phyloP scores from a whole-genome alignment of 30 jellyfish, hydroid and myxozoan genomes.

The Chrysaora quinquecirrha region DNA sequence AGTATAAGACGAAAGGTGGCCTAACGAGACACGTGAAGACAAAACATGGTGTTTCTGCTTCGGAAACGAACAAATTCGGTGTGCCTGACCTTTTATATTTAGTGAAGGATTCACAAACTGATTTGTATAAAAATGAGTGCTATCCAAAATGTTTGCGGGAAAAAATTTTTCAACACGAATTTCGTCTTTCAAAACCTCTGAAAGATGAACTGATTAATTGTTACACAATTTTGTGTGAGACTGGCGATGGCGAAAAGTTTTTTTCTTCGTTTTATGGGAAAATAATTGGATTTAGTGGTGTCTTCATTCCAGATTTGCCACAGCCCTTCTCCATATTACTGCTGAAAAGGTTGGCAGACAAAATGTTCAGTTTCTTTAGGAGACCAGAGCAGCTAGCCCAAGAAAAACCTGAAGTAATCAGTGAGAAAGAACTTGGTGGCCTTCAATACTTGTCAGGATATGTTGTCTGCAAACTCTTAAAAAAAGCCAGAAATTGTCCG shows the following conservation, averaged over 20 bases:
- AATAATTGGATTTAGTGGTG: not conserved
- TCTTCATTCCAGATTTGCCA: conserved; percentile 10
- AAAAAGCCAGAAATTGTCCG: conserved; percentile 15
- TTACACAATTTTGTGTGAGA: conserved; percentile 9
- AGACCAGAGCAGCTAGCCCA: conserved; percentile 20
- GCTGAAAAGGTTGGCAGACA: conserved; percentile 26
- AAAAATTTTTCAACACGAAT: conserved; percentile 9
- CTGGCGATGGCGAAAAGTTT: too few species aligned
- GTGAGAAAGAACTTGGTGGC: conserved; percentile 19
- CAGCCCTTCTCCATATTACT: conserved; percentile 9
- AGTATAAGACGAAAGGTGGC: conserved; percentile 8
- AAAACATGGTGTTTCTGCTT: not conserved
- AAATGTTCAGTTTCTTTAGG: conserved; percentile 12
- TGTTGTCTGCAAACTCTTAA: conserved; percentile 11
- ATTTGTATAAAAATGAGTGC: conserved; percentile 2
- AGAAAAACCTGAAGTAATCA: conserved; percentile 8
- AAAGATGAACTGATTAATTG: conserved; percentile 18
- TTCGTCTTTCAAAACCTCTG: not conserved
- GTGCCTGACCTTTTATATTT: not conserved
- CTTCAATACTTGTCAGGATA: conserved; percentile 18
- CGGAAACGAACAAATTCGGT: conserved; percentile 5
- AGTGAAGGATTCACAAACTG: conserved; percentile 8
- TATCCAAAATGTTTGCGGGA: conserved; percentile 21
- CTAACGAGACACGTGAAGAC: not conserved
- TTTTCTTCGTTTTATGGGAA: conserved; percentile 6